phyloP scores from a whole-genome alignment of 1,140 invertebrate species.

The Drusus annulatus region DNA sequence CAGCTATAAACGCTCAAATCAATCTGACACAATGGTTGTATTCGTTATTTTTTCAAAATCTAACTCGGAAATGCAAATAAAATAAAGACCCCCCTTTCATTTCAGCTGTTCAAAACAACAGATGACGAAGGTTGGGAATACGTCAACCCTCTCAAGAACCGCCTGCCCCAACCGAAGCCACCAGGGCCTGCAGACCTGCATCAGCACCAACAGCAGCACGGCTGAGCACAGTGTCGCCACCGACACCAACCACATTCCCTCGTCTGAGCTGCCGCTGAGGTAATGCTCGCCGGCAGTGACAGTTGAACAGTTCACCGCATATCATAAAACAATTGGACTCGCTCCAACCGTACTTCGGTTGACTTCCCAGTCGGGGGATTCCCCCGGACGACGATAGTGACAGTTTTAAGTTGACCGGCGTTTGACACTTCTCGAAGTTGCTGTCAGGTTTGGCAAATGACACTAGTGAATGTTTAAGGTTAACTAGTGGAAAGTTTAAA shows the following conservation, averaged over 20 bases:
- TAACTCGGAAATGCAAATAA: not conserved
- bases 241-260: slow-evolving; percentile 33
- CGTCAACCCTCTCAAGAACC: slow-evolving; percentile 64
- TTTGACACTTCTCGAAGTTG: not conserved
- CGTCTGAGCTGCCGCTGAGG: slow-evolving; percentile 41
- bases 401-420: no score
- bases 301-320: slow-evolving; percentile 38
- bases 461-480: no score
- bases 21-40: not conserved
- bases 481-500: no score
- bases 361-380: no score
- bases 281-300: slow-evolving; percentile 43
- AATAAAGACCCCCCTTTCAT: slow-evolving; percentile 27
- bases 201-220: slow-evolving; percentile 3
- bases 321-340: slow-evolving; percentile 39
- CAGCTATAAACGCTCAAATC: not conserved
- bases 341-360: no score
- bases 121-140: slow-evolving; percentile 69
- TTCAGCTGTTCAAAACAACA: slow-evolving; percentile 68
- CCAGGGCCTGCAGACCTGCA: not conserved
- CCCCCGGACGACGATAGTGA: no score
- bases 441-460: no score
- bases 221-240: slow-evolving; percentile 52
- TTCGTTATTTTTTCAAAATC: not conserved
- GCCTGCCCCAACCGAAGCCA: slow-evolving; percentile 54